Percentiles rank a stretch among this genome's conserved stretches.
These are phyloP conservation scores for Lasioglossum oenotherae DNA, from an alignment of 2,888 invertebrate species.

Conservation along the genomic window DNA sequence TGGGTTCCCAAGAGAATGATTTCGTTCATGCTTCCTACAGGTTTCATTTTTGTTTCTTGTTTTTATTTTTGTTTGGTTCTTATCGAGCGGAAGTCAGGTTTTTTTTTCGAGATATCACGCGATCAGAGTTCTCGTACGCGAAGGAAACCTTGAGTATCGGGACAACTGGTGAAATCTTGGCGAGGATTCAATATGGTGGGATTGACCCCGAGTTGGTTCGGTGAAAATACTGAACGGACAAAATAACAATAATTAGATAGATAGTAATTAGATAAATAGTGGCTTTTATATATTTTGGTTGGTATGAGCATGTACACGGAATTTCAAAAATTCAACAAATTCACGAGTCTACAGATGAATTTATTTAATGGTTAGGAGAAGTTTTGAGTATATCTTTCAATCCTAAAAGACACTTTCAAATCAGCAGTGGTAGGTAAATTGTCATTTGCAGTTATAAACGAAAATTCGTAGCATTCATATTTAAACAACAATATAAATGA, in stretches of 20 bases:
- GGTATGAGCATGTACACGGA: neutral
- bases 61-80: neutral
- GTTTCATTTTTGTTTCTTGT: neutral
- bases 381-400: neutral
- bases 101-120: neutral
- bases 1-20: neutral
- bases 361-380: neutral
- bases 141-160: neutral
- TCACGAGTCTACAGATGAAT: neutral
- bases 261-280: too few species aligned
- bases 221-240: neutral
- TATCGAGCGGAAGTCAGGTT: neutral
- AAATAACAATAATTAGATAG: neutral
- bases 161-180: neutral
- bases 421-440: too few species aligned
- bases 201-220: neutral
- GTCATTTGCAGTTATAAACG: neutral
- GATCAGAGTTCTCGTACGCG: neutral
- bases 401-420: too few species aligned
- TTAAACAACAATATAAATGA: neutral
- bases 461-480: neutral
- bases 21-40: neutral
- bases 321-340: neutral
- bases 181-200: neutral
- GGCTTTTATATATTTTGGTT: neutral